A percentile compares a stretch with the other conserved stretches of the same genome.
These are phyloP conservation scores for Pseudochirops cupreus DNA, from an alignment of 2,797 vertebrate species.

Conservation along the genomic window DNA sequence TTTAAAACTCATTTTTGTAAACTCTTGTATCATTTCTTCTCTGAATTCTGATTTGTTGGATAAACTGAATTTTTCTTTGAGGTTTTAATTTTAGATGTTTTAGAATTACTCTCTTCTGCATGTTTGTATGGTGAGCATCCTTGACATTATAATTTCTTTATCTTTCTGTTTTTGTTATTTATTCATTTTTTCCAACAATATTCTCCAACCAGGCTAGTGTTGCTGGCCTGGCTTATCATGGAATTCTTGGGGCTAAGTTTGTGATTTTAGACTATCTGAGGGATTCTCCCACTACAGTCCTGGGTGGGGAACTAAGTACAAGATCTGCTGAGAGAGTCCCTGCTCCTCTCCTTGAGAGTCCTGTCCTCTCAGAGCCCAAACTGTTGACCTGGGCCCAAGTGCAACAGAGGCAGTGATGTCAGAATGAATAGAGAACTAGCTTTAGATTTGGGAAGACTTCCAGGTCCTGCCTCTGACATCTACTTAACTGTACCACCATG, in stretches of 20 bases:
- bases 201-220: not conserved
- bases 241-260: not conserved
- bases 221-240: not conserved
- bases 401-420: slow-evolving; percentile 31
- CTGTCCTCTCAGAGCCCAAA: not conserved
- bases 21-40: not conserved
- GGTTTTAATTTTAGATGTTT: not conserved
- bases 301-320: not conserved
- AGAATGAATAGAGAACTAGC: slow-evolving; percentile 18
- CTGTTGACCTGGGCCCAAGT: not conserved
- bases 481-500: slow-evolving; percentile 36
- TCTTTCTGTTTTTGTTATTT: not conserved
- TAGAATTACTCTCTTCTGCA: not conserved
- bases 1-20: not conserved
- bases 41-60: not conserved
- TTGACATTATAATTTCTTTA: not conserved
- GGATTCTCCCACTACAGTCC: not conserved
- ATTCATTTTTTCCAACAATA: not conserved
- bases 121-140: not conserved
- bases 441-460: slow-evolving; percentile 45
- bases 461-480: not conserved
- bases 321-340: not conserved
- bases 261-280: not conserved
- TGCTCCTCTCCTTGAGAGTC: not conserved
- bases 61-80: not conserved